Percentiles rank a stretch among this genome's conserved stretches.
Evolutionary conservation across 64 coral and sea anemone species (phyloP).

Genomic region (Actinia tenebrosa): DNA sequence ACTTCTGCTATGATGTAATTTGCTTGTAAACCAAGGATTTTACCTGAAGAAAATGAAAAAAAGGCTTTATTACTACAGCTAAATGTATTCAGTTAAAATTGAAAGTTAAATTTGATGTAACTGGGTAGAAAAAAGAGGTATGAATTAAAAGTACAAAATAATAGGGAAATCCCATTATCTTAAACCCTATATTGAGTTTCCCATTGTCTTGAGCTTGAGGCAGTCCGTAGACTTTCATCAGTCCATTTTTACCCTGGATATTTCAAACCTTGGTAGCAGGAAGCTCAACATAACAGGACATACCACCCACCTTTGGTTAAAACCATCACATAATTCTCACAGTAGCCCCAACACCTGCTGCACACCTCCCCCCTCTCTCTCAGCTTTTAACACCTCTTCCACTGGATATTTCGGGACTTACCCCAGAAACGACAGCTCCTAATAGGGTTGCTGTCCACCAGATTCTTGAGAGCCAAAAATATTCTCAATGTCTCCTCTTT

Average conservation of each 20-base stretch:
- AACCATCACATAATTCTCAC: no score
- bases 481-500: slow-evolving; percentile 91
- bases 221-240: no score
- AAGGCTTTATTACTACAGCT: neutral
- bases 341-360: no score
- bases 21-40: slow-evolving; percentile 83
- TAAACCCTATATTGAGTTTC: neutral
- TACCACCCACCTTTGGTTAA: no score
- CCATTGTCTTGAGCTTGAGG: neutral
- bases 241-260: no score
- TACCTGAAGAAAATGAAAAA: slow-evolving; percentile 52
- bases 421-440: slow-evolving; percentile 97
- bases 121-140: no score
- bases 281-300: no score
- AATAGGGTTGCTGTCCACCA: slow-evolving; percentile 84
- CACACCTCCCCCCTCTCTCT: no score
- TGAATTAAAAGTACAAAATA: no score
- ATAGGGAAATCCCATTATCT: no score
- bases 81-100: neutral
- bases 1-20: slow-evolving; percentile 96
- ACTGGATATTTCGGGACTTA: slow-evolving; percentile 20
- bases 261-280: no score
- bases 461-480: slow-evolving; percentile 85
- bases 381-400: neutral
- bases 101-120: no score